phyloP scores from a whole-genome alignment of 1,140 invertebrate species.

The Tribolium madens region DNA sequence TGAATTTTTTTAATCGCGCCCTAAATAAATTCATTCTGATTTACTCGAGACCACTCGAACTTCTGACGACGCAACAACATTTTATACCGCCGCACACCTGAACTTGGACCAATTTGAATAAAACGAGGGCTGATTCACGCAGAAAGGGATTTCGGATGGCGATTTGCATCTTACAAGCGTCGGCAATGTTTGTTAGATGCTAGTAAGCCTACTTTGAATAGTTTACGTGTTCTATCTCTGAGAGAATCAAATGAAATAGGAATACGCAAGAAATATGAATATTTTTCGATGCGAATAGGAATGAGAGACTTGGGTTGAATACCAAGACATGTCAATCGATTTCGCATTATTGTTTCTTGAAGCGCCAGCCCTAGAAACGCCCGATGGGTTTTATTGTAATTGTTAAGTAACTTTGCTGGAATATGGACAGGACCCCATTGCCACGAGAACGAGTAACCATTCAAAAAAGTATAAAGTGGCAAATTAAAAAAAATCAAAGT shows the following conservation, averaged over 20 bases:
- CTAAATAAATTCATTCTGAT: slow-evolving; percentile 13
- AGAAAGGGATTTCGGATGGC: slow-evolving; percentile 46
- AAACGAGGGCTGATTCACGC: slow-evolving; percentile 15
- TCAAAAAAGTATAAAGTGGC: too few relatives aligned
- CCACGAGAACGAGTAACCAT: too few relatives aligned
- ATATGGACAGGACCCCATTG: too few relatives aligned
- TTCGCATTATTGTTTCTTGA: neutral
- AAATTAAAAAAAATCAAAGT: too few relatives aligned
- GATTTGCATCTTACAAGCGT: slow-evolving; percentile 47
- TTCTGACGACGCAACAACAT: neutral
- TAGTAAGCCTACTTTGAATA: slow-evolving; percentile 39
- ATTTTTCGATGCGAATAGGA: slow-evolving; percentile 15
- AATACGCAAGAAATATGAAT: slow-evolving; percentile 27
- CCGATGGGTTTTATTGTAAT: too few relatives aligned
- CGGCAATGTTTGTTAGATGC: slow-evolving; percentile 38
- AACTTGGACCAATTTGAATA: slow-evolving; percentile 44
- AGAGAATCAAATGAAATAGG: slow-evolving; percentile 21
- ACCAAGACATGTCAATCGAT: neutral
- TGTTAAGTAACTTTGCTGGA: too few relatives aligned
- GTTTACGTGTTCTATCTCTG: slow-evolving; percentile 35
- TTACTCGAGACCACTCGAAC: neutral
- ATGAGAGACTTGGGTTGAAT: neutral
- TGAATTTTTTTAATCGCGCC: slow-evolving; percentile 32
- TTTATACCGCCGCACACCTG: slow-evolving; percentile 3
- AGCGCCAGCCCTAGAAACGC: neutral